A percentile compares a stretch with the other conserved stretches of the same genome.
These are phyloP conservation scores for Amazonetta brasiliensis DNA, from an alignment of 2,797 vertebrate species.

Conservation along the genomic window DNA sequence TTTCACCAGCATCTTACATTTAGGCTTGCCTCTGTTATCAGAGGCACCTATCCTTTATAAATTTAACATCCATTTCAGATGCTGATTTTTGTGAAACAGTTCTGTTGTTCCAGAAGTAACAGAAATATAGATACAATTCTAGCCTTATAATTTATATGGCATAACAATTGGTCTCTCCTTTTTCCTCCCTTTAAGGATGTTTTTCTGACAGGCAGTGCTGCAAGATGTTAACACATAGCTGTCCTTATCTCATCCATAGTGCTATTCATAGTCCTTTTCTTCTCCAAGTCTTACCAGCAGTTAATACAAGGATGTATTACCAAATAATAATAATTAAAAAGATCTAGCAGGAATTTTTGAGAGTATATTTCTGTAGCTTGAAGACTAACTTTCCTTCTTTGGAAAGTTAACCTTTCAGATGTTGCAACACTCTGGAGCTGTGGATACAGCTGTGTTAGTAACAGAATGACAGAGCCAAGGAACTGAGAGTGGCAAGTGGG, in stretches of 20 bases:
- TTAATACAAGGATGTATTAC: neutral
- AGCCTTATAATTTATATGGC: neutral
- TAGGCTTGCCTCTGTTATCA: neutral
- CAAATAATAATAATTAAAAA: neutral
- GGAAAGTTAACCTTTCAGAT: neutral
- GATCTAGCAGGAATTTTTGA: neutral
- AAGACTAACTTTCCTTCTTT: neutral
- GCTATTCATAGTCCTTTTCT: neutral
- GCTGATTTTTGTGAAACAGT: neutral
- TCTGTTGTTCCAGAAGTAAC: neutral
- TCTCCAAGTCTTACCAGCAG: neutral
- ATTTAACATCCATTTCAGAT: neutral
- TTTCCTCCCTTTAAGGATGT: neutral
- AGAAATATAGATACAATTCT: neutral
- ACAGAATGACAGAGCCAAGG: neutral
- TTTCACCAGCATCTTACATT: fast-evolving
- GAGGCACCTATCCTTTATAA: neutral
- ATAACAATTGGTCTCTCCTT: neutral
- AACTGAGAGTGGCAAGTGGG: neutral
- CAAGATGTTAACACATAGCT: neutral
- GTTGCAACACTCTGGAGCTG: neutral
- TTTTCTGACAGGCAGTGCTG: neutral
- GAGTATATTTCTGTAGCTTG: neutral
- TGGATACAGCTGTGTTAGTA: neutral
- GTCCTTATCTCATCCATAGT: neutral